Base-by-base conservation (phyloP, 23 tunicate genomes). In the Halocynthia aurantium region DNA sequence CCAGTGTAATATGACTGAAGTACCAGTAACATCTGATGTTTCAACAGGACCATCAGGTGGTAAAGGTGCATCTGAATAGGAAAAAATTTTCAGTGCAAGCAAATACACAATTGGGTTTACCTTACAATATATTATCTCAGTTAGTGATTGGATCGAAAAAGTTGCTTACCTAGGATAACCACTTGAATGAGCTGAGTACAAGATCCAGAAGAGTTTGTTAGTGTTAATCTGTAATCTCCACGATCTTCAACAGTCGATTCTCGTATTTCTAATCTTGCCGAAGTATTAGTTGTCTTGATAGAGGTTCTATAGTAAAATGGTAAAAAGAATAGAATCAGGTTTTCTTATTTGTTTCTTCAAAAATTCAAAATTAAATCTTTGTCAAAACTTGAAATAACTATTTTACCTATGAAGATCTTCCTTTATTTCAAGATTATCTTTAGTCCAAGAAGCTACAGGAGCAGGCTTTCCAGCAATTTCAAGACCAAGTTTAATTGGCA, bases 41-140 rank as follows among this genome's bases (percentile, higher is more conserved):
- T 80, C 83, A 9, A 86, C 71, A 6, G 98, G 98, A 9, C 98
- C 98, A 68, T 82, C 77, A 9, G 98, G 98, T 6, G 92, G 55
- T 20, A 73, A 52, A 11, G 98, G 98, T 8, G 75, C 98, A 70
- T 92, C 98, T 51, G 75, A 11, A 58, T 5, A 13, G 4, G 4
- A 15, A 58, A 58, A 58, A 15, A 58, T 1, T 58, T 10, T n/a
- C 17, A n/a, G 17, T 13, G 4, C 17, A n/a, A 58, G 63, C 4
- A 58, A 58, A 58, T 13, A 13, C 17, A 58, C 15, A 58, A 58
- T 58, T 13, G 15, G 17, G 63, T 58, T 58, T 58, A n/a, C 72
- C 13, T 21, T 50, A 15, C 2, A 13, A 12, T 18, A 44, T 21
- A 17, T 18, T 68, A 50, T 44, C 72, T 68, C 72, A 68, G 72